Conservation (phyloP, 2,888 invertebrate species). For the Phorcus lineatus region DNA sequence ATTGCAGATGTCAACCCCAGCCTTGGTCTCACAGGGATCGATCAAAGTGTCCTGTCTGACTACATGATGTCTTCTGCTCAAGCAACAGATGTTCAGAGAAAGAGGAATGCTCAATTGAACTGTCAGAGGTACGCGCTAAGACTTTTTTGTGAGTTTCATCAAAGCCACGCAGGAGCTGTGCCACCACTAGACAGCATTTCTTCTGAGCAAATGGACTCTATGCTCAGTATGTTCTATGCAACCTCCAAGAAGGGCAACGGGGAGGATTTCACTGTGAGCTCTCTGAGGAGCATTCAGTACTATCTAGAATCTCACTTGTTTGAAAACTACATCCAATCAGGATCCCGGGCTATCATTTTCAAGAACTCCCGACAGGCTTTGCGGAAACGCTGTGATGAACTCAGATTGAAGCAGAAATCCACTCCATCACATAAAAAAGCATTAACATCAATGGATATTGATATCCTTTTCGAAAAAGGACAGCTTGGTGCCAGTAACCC, state of each 20-base stretch:
- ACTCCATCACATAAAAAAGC: neutral
- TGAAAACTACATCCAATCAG: constrained; percentile 11
- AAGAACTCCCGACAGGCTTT: constrained; percentile 10
- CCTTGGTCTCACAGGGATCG: neutral
- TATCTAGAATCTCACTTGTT: constrained; percentile 13
- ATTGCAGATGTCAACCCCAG: constrained; percentile 3
- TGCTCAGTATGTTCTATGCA: constrained; percentile 14
- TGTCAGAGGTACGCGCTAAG: constrained; percentile 9
- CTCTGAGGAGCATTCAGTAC: constrained; percentile 14
- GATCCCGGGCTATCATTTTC: neutral
- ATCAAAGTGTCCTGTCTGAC: constrained; percentile 1
- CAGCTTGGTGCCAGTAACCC: neutral
- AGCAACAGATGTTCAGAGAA: constrained; percentile 1
- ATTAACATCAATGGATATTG: neutral
- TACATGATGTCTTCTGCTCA: constrained; percentile 11
- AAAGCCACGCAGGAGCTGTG: neutral
- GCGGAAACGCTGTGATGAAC: neutral
- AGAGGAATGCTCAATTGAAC: constrained; percentile 22
- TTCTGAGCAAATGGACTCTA: neutral
- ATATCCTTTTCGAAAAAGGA: constrained; percentile 10
- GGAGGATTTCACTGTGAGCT: constrained; percentile 13
- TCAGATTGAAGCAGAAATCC: neutral
- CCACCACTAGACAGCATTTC: neutral
- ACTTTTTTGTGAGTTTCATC: constrained; percentile 13
- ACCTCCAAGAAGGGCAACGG: constrained; percentile 16